These are phyloP conservation scores for Addax nasomaculatus DNA, from an alignment of 2,113 vertebrate species.

Conservation along the genomic window DNA sequence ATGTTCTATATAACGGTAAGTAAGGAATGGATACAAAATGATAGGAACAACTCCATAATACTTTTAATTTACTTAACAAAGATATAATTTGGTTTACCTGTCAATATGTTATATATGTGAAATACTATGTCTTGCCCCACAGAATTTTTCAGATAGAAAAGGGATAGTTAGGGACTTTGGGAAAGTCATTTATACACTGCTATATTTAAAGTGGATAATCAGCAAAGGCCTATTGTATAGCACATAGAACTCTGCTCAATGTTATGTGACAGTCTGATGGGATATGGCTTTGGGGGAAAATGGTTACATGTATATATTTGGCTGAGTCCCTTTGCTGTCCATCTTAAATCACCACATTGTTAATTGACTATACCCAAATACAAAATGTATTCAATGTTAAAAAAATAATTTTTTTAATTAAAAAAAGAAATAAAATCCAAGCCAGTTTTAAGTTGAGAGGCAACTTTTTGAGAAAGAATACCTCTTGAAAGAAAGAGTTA, in stretches of 20 bases:
- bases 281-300: background rate
- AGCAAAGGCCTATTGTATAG: background rate
- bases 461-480: background rate
- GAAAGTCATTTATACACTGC: background rate
- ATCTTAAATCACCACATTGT: background rate
- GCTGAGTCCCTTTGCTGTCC: background rate
- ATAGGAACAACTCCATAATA: too few species aligned
- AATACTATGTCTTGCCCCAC: background rate
- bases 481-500: background rate
- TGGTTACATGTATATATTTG: background rate
- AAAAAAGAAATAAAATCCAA: background rate
- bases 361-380: background rate
- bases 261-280: background rate
- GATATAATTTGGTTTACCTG: background rate
- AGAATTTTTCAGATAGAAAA: background rate
- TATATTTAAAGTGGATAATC: background rate
- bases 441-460: background rate
- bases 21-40: background rate
- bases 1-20: background rate
- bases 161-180: background rate
- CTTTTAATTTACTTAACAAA: background rate
- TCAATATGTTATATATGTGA: background rate
- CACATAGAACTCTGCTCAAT: background rate
- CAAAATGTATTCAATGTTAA: background rate
- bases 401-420: background rate